phyloP scores from a whole-genome alignment of 2,888 invertebrate genomes.

The Abscondita cerata region DNA sequence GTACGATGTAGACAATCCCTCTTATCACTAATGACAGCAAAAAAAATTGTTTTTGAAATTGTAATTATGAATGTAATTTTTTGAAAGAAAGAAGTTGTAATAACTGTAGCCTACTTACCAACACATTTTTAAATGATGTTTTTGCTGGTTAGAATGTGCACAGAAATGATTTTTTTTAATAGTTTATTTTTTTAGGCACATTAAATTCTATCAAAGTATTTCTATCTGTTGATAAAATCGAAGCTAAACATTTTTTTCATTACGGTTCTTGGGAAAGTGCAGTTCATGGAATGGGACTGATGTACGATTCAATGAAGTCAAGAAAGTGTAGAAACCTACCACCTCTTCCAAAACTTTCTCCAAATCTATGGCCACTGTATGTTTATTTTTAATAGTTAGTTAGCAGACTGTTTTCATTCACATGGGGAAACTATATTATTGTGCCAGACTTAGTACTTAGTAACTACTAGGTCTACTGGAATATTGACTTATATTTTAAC shows the following conservation, averaged over 20 bases:
- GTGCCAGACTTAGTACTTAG: too few species aligned
- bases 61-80: too few species aligned
- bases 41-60: too few species aligned
- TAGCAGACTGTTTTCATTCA: too few species aligned
- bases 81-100: too few species aligned
- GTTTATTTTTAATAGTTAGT: too few species aligned
- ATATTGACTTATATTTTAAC: too few species aligned
- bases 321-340: constrained; percentile 66
- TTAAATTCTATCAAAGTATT: constrained; percentile 82
- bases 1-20: too few species aligned
- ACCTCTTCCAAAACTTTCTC: constrained; percentile 67
- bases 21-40: too few species aligned
- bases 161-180: not conserved
- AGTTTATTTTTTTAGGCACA: constrained; percentile 60
- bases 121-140: constrained; percentile 76
- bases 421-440: too few species aligned
- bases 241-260: constrained; percentile 67
- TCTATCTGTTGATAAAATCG: constrained; percentile 64
- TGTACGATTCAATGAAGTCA: not conserved
- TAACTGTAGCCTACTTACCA: too few species aligned
- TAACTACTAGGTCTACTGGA: too few species aligned
- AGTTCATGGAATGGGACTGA: constrained; percentile 70
- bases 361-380: constrained; percentile 60
- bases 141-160: constrained; percentile 71
- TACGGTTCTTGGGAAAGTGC: constrained; percentile 91